A percentile compares a stretch with the other conserved stretches of the same genome.
These are phyloP conservation scores for Mus caroli DNA, from an alignment of 2,797 vertebrate genomes.

Conservation along the genomic window DNA sequence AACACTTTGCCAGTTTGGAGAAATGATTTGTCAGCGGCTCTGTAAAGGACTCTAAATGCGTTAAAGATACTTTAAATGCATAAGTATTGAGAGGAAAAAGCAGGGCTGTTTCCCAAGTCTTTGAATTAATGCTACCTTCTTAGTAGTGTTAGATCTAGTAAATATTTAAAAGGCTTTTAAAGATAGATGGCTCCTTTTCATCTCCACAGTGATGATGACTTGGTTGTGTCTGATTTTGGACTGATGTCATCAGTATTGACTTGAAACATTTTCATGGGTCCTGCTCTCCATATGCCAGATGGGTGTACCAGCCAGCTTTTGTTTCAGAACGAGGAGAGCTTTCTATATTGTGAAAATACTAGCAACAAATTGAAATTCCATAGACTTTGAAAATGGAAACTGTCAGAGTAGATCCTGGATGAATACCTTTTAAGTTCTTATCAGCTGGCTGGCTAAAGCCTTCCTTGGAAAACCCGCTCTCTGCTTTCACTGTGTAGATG, in stretches of 20 bases:
- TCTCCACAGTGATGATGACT: neutral
- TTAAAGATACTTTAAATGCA: slow-evolving; percentile 65
- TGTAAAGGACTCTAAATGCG: slow-evolving; percentile 59
- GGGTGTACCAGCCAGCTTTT: slow-evolving; percentile 19
- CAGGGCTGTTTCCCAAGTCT: slow-evolving; percentile 52
- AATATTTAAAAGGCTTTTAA: slow-evolving; percentile 77
- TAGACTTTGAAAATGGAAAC: slow-evolving; percentile 48
- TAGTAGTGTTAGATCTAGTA: slow-evolving; percentile 62
- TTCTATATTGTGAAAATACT: slow-evolving; percentile 52
- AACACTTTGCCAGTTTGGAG: slow-evolving; percentile 47
- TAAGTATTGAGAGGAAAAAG: slow-evolving; percentile 28
- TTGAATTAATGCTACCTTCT: slow-evolving; percentile 64
- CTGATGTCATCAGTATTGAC: slow-evolving; percentile 36
- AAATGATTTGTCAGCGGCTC: slow-evolving; percentile 73
- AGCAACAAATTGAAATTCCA: slow-evolving; percentile 64
- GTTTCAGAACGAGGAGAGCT: slow-evolving; percentile 36
- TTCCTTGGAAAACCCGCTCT: neutral
- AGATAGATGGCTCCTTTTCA: slow-evolving; percentile 31
- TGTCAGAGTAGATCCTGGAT: slow-evolving; percentile 13
- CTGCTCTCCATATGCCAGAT: neutral
- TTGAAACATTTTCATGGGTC: slow-evolving; percentile 34
- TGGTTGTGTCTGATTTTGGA: slow-evolving; percentile 31
- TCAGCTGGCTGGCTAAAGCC: neutral
- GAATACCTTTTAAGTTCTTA: slow-evolving; percentile 23
- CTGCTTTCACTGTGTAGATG: slow-evolving; percentile 7